Conservation (phyloP, 2,888 invertebrate genomes). For the Hyles lineata region DNA sequence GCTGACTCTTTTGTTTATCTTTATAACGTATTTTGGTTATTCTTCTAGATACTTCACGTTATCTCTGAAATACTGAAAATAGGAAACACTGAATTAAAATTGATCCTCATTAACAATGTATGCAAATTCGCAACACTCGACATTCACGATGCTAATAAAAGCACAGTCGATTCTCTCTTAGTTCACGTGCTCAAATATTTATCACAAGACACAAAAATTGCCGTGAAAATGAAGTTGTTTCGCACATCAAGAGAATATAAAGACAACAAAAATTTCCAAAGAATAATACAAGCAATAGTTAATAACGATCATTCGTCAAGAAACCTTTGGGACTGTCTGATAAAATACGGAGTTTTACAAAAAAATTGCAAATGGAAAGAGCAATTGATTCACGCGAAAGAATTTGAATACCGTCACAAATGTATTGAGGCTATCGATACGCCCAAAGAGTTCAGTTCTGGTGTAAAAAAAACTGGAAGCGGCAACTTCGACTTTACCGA, state of each 20-base stretch:
- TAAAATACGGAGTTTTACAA: constrained; percentile 35
- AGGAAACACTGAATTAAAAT: constrained; percentile 60
- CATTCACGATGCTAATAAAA: constrained; percentile 48
- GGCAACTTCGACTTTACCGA: constrained; percentile 69
- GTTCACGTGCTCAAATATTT: constrained; percentile 49
- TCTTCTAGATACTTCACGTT: constrained; percentile 62
- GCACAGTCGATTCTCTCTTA: constrained; percentile 43
- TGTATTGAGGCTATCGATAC: constrained; percentile 47
- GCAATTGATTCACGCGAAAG: constrained; percentile 39
- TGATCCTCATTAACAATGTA: constrained; percentile 56
- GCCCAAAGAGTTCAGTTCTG: constrained; percentile 17
- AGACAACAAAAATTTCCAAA: constrained; percentile 45
- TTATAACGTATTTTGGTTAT: constrained; percentile 25
- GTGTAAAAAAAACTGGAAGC: constrained; percentile 30
- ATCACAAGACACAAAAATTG: constrained; percentile 47
- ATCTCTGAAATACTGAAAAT: constrained; percentile 54
- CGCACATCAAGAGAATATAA: constrained; percentile 40
- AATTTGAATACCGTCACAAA: constrained; percentile 54
- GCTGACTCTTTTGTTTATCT: too few relatives aligned
- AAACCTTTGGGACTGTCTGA: constrained; percentile 47
- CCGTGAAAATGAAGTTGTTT: constrained; percentile 51
- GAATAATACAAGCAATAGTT: constrained; percentile 45
- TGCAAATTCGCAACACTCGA: constrained; percentile 54
- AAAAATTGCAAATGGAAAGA: constrained; percentile 17
- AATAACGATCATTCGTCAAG: constrained; percentile 47